Evolutionary conservation across 2,888 invertebrate species (phyloP).

Genomic region (Ptilodon capucinus): DNA sequence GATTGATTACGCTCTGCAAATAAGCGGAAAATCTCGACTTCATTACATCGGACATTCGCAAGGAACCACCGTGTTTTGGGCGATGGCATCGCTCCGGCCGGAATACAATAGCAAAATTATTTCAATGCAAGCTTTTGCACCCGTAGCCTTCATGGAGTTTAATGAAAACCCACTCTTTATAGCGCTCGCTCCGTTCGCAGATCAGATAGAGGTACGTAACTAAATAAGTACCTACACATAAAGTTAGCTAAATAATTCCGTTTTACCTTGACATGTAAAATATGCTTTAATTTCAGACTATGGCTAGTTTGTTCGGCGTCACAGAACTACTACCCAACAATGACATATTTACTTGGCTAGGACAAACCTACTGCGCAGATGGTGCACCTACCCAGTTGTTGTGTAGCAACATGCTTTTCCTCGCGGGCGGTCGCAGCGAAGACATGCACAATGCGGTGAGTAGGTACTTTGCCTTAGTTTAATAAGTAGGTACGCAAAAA

Average conservation of each 20-base stretch:
- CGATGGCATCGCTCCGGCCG: constrained; percentile 83
- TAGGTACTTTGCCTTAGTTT: too few species aligned
- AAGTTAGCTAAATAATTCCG: too few species aligned
- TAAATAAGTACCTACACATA: too few species aligned
- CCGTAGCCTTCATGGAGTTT: constrained; percentile 82
- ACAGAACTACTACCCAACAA: constrained; percentile 84
- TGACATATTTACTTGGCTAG: constrained; percentile 66
- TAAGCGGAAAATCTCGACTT: constrained; percentile 81
- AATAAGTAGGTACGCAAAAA: too few species aligned
- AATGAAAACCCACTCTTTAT: constrained; percentile 68
- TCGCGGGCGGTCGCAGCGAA: constrained; percentile 81
- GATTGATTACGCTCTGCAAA: constrained; percentile 85
- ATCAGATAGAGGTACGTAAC: constrained; percentile 52
- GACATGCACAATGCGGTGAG: constrained; percentile 75
- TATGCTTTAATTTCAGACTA: constrained; percentile 37
- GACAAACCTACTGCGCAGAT: constrained; percentile 75
- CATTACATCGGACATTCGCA: constrained; percentile 91
- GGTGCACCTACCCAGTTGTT: constrained; percentile 73
- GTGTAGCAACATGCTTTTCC: constrained; percentile 84
- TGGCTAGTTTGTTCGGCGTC: constrained; percentile 61
- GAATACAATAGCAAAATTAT: constrained; percentile 85
- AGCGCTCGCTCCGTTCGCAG: constrained; percentile 57
- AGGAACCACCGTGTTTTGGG: constrained; percentile 83
- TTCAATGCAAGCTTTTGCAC: constrained; percentile 84
- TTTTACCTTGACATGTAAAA: neutral